phyloP scores from a whole-genome alignment of 2,888 invertebrate genomes.

The Cephus rjabovi region DNA sequence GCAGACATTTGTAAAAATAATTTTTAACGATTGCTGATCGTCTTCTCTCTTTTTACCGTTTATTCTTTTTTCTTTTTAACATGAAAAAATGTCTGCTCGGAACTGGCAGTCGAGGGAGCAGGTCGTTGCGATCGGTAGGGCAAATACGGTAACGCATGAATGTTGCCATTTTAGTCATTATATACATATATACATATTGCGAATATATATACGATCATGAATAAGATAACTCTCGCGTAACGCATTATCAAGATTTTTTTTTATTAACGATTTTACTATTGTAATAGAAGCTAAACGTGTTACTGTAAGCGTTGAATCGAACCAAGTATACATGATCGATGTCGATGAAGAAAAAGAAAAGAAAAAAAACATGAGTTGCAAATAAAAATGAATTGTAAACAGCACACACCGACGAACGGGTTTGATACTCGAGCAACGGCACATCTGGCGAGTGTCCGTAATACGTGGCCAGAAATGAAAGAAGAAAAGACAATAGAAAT shows the following conservation, averaged over 20 bases:
- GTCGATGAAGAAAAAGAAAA: conserved; percentile 33
- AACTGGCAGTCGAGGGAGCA: neutral
- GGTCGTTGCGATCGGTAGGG: conserved; percentile 12
- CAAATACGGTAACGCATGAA: conserved; percentile 26
- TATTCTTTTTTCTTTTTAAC: neutral
- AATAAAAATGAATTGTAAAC: conserved; percentile 45
- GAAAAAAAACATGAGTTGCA: conserved; percentile 36
- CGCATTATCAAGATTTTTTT: conserved; percentile 18
- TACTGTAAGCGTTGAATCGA: conserved; percentile 29
- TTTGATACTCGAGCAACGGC: conserved; percentile 53
- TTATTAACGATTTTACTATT: conserved; percentile 28
- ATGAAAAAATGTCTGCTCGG: neutral
- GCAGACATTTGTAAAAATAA: too few species aligned
- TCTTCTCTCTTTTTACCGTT: neutral
- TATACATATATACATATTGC: conserved; percentile 6
- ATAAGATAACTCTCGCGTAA: neutral
- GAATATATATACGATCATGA: conserved; percentile 1
- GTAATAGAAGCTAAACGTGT: conserved; percentile 20
- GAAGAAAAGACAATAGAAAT: too few species aligned
- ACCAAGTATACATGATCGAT: conserved; percentile 35
- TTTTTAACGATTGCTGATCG: too few species aligned
- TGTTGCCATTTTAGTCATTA: conserved; percentile 28
- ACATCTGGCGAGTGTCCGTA: conserved; percentile 20
- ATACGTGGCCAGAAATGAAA: neutral
- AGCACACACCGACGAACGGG: conserved; percentile 45